Conservation (phyloP, 1,140 invertebrate genomes). For the Pseudachorutes palmiensis region DNA sequence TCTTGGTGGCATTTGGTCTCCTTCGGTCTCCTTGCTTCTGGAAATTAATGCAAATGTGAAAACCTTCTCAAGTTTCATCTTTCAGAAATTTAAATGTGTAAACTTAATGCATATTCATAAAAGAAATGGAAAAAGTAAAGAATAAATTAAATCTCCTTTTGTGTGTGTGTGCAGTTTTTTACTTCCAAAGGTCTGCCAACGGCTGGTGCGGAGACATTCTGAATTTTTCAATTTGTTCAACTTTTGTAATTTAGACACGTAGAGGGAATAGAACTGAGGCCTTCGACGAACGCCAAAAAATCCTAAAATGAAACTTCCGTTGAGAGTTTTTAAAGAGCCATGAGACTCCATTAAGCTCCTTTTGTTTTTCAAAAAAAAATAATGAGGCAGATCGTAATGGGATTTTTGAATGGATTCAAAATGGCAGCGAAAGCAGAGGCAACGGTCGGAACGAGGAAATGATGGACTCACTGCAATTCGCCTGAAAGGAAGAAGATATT, state of each 20-base stretch:
- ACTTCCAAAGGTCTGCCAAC: neutral
- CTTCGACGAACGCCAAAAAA: no score
- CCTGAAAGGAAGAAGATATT: neutral
- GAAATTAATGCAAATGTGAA: neutral
- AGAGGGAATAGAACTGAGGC: neutral
- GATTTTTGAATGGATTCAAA: conserved; percentile 6
- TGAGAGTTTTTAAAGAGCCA: conserved; percentile 1
- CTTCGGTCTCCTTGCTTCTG: neutral
- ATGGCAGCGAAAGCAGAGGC: neutral
- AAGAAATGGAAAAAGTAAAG: neutral
- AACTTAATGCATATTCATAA: conserved; percentile 13
- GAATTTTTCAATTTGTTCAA: conserved; percentile 8
- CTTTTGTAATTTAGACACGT: conserved; percentile 9
- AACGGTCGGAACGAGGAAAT: neutral
- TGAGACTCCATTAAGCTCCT: neutral
- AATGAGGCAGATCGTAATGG: conserved; percentile 9
- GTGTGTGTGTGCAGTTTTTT: neutral
- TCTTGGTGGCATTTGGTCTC: no score
- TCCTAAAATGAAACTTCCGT: neutral
- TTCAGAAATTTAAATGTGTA: conserved; percentile 7
- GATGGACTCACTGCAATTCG: neutral
- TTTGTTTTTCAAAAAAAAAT: conserved; percentile 5
- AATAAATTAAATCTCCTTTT: conserved; percentile 10
- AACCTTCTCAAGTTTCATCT: neutral
- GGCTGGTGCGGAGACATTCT: neutral